Conservation (phyloP, 2,888 invertebrate species). For the Byasa hedistus region DNA sequence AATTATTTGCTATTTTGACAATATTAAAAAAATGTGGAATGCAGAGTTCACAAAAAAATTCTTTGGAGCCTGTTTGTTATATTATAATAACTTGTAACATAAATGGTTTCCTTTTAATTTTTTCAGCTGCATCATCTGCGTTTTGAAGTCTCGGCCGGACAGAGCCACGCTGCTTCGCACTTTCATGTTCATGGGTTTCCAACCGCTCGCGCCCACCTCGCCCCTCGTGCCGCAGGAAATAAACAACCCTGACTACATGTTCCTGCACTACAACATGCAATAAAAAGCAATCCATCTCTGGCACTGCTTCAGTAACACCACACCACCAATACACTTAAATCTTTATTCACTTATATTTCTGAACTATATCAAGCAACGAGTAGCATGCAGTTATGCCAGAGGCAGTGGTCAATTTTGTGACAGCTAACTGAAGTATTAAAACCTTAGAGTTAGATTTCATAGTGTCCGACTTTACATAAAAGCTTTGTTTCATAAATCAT, state of each 20-base stretch:
- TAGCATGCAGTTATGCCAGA: slow-evolving; percentile 9
- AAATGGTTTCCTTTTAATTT: neutral
- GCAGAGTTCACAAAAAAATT: no score
- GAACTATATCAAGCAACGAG: neutral
- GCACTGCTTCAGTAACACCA: slow-evolving; percentile 15
- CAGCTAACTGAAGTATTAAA: neutral
- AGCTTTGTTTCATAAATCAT: neutral
- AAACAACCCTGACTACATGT: slow-evolving; percentile 80
- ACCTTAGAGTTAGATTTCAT: slow-evolving; percentile 20
- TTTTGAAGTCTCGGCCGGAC: slow-evolving; percentile 90
- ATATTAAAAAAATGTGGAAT: no score
- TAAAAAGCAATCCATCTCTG: slow-evolving; percentile 39
- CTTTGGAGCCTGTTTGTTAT: no score
- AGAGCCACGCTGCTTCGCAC: slow-evolving; percentile 93
- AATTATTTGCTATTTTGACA: no score
- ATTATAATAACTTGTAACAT: no score
- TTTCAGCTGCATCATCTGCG: slow-evolving; percentile 82
- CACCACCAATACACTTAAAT: slow-evolving; percentile 1
- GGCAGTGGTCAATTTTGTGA: slow-evolving; percentile 15
- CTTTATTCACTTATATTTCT: slow-evolving; percentile 2
- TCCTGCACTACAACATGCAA: slow-evolving; percentile 75
- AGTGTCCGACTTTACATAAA: neutral
- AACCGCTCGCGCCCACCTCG: slow-evolving; percentile 90
- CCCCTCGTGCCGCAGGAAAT: slow-evolving; percentile 71
- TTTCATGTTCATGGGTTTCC: slow-evolving; percentile 98